Evolutionary conservation across 2,113 vertebrate genomes (phyloP).

Genomic region (Bubo bubo): DNA sequence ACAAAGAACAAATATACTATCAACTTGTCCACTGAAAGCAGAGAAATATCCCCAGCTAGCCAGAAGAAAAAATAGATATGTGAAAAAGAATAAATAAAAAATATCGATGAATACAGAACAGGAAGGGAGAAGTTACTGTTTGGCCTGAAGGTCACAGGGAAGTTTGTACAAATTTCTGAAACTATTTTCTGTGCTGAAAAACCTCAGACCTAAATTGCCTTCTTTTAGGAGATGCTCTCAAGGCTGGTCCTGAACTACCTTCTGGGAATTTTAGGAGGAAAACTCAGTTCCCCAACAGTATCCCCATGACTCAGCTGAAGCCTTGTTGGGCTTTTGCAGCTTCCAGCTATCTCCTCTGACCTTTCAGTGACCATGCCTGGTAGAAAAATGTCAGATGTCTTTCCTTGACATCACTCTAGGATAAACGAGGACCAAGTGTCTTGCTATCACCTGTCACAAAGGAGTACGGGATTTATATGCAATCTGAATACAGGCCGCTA

Average conservation of each 20-base stretch:
- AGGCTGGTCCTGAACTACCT: neutral
- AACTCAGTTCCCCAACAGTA: neutral
- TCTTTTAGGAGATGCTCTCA: neutral
- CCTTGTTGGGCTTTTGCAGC: neutral
- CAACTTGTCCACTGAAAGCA: neutral
- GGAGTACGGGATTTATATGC: neutral
- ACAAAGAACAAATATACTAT: neutral
- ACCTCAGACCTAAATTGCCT: neutral
- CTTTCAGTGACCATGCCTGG: neutral
- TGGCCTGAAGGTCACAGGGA: neutral
- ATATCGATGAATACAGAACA: neutral
- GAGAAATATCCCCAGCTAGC: neutral
- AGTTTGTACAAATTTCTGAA: neutral
- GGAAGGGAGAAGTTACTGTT: neutral
- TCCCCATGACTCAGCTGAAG: neutral
- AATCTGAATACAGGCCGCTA: neutral
- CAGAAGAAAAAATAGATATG: neutral
- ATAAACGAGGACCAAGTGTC: neutral
- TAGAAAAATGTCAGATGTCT: neutral
- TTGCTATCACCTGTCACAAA: neutral
- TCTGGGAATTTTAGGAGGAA: neutral
- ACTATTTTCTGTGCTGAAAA: neutral
- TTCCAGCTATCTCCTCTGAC: neutral
- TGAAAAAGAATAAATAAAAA: neutral
- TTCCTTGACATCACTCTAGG: neutral